Percentiles rank a stretch among this genome's conserved stretches.
phyloP scores from a whole-genome alignment of 2,113 vertebrate genomes.

The Oncorhynchus keta region DNA sequence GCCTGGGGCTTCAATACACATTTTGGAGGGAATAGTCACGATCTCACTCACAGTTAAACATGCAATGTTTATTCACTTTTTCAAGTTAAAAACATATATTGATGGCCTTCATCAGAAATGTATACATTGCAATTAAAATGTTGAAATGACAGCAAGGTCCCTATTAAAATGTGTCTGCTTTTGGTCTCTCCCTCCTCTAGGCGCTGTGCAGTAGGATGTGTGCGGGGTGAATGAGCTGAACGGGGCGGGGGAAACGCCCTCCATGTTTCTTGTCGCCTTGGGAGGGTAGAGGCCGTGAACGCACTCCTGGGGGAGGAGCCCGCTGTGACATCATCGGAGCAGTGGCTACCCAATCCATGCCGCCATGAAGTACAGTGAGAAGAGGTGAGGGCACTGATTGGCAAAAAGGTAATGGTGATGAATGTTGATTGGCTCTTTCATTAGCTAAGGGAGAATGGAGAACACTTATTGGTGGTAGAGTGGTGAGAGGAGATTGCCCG shows the following conservation, averaged over 20 bases:
- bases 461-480: neutral
- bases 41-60: too few relatives aligned
- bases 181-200: constrained; percentile 57
- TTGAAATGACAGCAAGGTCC: too few relatives aligned
- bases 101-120: too few relatives aligned
- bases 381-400: constrained; percentile 69
- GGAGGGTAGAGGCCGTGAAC: constrained; percentile 82
- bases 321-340: constrained; percentile 75
- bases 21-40: too few relatives aligned
- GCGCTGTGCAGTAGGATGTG: constrained; percentile 80
- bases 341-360: constrained; percentile 88
- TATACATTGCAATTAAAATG: too few relatives aligned
- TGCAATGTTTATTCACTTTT: too few relatives aligned
- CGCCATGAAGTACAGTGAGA: constrained; percentile 89
- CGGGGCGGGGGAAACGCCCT: constrained; percentile 81
- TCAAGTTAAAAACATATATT: too few relatives aligned
- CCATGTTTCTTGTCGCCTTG: constrained; percentile 90
- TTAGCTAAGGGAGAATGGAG: neutral
- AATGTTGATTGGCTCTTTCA: neutral
- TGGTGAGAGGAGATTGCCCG: neutral
- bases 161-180: neutral
- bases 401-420: accelerated
- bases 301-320: constrained; percentile 83
- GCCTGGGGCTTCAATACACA: too few relatives aligned
- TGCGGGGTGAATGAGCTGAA: constrained; percentile 81